phyloP scores from a whole-genome alignment of 2,797 vertebrate genomes.

The Loriculus beryllinus region DNA sequence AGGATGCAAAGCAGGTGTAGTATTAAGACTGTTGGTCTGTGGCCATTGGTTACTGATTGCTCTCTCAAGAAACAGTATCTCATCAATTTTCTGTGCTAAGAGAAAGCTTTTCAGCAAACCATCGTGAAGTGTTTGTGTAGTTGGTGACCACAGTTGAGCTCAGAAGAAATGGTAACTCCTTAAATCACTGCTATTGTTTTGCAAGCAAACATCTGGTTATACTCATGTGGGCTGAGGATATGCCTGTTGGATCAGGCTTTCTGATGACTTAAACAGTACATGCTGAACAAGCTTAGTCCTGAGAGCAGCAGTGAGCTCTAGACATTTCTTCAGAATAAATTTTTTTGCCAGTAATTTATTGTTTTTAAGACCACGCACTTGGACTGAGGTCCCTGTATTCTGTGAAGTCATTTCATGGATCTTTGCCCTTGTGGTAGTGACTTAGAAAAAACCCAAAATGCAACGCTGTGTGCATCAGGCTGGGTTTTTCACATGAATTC shows the following conservation, averaged over 20 bases:
- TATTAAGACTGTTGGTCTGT: not conserved
- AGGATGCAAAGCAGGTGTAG: not conserved
- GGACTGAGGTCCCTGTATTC: not conserved
- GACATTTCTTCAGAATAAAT: not conserved
- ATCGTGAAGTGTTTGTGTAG: not conserved
- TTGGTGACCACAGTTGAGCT: not conserved
- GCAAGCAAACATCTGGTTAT: slow-evolving; percentile 29
- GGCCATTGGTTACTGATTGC: not conserved
- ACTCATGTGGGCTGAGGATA: not conserved
- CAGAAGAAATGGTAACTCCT: not conserved
- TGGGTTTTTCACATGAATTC: slow-evolving; percentile 14
- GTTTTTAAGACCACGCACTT: not conserved
- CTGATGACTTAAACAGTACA: not conserved
- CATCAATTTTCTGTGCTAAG: not conserved
- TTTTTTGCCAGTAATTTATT: not conserved
- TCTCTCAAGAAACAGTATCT: not conserved
- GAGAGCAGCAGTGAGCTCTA: not conserved
- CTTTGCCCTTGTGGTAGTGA: not conserved
- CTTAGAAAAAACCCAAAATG: not conserved
- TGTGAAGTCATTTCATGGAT: not conserved
- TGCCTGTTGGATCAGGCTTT: not conserved
- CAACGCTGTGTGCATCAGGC: not conserved
- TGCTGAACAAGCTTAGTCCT: not conserved
- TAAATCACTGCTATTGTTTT: not conserved
- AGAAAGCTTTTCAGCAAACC: not conserved